phyloP scores from a whole-genome alignment of 2,888 invertebrate species.

The Cheilosia vulpina region DNA sequence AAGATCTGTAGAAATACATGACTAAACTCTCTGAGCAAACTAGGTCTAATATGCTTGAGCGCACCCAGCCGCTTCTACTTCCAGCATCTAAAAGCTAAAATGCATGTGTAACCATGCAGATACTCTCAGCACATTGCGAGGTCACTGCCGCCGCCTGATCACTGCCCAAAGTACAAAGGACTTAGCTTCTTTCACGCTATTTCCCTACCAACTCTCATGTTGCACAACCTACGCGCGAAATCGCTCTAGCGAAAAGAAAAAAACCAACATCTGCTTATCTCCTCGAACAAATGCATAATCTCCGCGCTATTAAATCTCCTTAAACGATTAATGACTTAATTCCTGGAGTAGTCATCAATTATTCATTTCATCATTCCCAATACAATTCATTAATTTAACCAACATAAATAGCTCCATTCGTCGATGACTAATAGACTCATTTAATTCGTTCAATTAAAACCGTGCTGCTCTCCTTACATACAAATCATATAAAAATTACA shows the following conservation, averaged over 20 bases:
- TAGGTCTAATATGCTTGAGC: too few species aligned
- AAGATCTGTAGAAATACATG: too few species aligned
- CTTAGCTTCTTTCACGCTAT: neutral
- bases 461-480: conserved; percentile 66
- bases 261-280: conserved; percentile 1
- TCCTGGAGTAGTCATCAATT: conserved; percentile 50
- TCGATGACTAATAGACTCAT: conserved; percentile 73
- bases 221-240: neutral
- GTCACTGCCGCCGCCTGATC: too few species aligned
- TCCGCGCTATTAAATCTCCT: conserved; percentile 10
- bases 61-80: too few species aligned
- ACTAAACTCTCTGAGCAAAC: too few species aligned
- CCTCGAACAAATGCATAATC: conserved; percentile 21
- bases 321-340: conserved; percentile 69
- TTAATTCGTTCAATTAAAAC: conserved; percentile 74
- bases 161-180: too few species aligned
- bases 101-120: too few species aligned
- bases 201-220: too few species aligned
- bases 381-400: conserved; percentile 68
- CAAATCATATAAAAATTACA: conserved; percentile 47
- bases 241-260: neutral
- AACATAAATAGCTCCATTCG: conserved; percentile 61
- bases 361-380: conserved; percentile 48
- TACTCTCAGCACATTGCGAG: too few species aligned
- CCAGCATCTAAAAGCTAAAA: too few species aligned